A percentile compares a stretch with the other conserved stretches of the same genome.
phyloP scores from a whole-genome alignment of 2,797 vertebrate species.

The Acrossocheilus fasciatus region DNA sequence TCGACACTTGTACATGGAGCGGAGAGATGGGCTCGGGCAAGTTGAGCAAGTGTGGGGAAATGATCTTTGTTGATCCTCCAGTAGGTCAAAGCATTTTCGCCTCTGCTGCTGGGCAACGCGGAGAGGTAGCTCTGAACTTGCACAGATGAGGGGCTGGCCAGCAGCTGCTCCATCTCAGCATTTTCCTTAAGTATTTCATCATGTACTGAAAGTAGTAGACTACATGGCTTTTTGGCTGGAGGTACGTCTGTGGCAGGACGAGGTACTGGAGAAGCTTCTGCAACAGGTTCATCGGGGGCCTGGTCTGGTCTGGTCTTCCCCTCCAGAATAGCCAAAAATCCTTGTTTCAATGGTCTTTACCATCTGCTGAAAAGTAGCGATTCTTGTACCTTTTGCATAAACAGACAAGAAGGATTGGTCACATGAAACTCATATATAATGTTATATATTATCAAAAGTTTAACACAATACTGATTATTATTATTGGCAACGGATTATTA shows the following conservation, averaged over 20 bases:
- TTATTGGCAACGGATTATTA: too few species aligned
- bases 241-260: slow-evolving; percentile 27
- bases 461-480: too few species aligned
- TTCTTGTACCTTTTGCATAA: neutral
- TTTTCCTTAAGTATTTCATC: slow-evolving; percentile 31
- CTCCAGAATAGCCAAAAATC: slow-evolving; percentile 26
- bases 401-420: neutral
- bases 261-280: slow-evolving; percentile 28
- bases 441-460: too few species aligned
- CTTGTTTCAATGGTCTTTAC: slow-evolving; percentile 29
- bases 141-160: neutral
- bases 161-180: slow-evolving; percentile 23
- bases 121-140: neutral
- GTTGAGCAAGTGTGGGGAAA: slow-evolving; percentile 30
- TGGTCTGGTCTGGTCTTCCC: neutral
- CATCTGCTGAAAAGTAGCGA: slow-evolving; percentile 34
- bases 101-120: slow-evolving; percentile 13
- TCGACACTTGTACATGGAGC: slow-evolving; percentile 41
- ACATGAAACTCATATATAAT: neutral
- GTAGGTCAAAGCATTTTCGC: slow-evolving; percentile 22
- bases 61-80: slow-evolving; percentile 32
- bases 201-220: slow-evolving; percentile 44
- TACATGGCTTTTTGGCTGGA: slow-evolving; percentile 43
- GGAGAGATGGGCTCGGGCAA: slow-evolving; percentile 38
- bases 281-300: slow-evolving; percentile 28